Evolutionary conservation across 2,113 vertebrate genomes (phyloP), one percentile per base, ranked within the genome.

Genomic region (Siphamia tubifer): DNA sequence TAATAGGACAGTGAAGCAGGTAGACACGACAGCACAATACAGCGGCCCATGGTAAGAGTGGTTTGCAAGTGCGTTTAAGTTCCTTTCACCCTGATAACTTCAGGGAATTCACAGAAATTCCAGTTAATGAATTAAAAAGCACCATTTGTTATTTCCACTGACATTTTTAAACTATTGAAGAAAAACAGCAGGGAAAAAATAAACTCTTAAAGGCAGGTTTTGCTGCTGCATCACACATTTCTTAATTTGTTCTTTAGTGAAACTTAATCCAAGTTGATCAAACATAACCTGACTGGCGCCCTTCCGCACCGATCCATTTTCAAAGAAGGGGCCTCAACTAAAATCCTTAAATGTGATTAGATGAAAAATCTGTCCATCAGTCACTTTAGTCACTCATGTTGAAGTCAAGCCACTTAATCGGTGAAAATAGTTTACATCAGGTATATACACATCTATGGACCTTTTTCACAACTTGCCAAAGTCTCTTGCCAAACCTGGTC

Each of bases 1-100:
- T 90, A 90, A 90, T 89, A 58, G 68, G 71, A 40, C 77, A 8
- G 38, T 58, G 42, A 79, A 69, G 74, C 63, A 64, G 66, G 58
- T 23, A 70, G 77, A 79, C 84, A 82, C 84, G 77, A 47, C 44
- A 44, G 68, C 63, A 53, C 64, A 63, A 39, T 70, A 67, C 67
- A 57, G 40, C 11, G 15, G 31, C 57, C 61, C 63, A 11, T 42
- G 54, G 67, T 39, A 73, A 52, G 72, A 47, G 28, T 57, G 49
- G 28, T 67, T 63, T 72, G 21, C 64, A 52, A 70, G 70, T 16
- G 4, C 32, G 13, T 24, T 51, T 27, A 30, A 47, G 42, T 16
- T 62, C 27, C 25, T 52, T 69, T 48, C 58, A 55, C 32, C 13
- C 51, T 6, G 24, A 39, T 32, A 45, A 58, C 62, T 67, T 58